A percentile compares a stretch with the other conserved stretches of the same genome.
Evolutionary conservation across 1,140 invertebrate genomes (phyloP).

Genomic region (Dendroctonus ponderosae): DNA sequence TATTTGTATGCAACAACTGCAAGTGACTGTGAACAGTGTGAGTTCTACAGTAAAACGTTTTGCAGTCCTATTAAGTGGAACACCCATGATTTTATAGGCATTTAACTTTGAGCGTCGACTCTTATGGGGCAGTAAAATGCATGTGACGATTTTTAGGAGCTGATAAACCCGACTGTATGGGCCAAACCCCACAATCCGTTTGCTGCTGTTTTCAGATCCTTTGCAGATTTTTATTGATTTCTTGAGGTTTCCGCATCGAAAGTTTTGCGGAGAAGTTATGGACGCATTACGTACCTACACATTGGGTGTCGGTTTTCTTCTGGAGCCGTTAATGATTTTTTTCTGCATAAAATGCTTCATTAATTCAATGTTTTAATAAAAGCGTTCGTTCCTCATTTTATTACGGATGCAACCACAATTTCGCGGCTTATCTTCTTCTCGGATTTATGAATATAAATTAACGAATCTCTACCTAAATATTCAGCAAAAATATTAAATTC

Average conservation of each 20-base stretch:
- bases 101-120: constrained; percentile 16
- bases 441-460: constrained; percentile 11
- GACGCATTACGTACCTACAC: no score
- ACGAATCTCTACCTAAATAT: constrained; percentile 9
- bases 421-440: background rate
- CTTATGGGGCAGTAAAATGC: constrained; percentile 15
- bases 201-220: background rate
- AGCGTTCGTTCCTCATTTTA: no score
- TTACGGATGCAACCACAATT: no score
- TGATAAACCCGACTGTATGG: constrained; percentile 13
- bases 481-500: constrained; percentile 5
- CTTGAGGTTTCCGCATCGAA: background rate
- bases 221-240: constrained; percentile 2
- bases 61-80: background rate
- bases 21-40: constrained; percentile 3
- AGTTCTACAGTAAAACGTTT: constrained; percentile 8
- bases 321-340: no score
- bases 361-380: no score
- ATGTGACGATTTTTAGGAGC: constrained; percentile 15
- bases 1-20: constrained; percentile 6
- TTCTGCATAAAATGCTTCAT: no score
- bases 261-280: background rate
- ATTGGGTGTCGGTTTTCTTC: no score
- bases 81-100: constrained; percentile 11
- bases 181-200: background rate